These are phyloP conservation scores for Phylloscopus whistleri DNA, from an alignment of 2,113 vertebrate genomes.

Conservation along the genomic window DNA sequence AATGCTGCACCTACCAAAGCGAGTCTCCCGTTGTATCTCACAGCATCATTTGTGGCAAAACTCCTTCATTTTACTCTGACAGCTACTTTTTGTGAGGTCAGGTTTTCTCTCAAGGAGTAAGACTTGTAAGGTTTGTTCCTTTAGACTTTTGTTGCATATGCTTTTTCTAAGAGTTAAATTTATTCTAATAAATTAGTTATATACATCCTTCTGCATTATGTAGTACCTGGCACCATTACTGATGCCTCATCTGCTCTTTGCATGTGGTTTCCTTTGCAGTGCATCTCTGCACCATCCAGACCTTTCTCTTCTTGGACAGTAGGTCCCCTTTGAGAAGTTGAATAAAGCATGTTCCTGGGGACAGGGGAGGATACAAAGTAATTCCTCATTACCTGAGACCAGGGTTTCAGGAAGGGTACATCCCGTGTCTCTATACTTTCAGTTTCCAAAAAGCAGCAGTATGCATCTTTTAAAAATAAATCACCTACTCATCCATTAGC, in stretches of 20 bases:
- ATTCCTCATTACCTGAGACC: not conserved
- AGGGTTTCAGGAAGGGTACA: not conserved
- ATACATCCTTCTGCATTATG: slow-evolving; percentile 54
- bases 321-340: not conserved
- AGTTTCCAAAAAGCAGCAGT: slow-evolving; percentile 10
- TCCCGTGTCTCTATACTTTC: not conserved
- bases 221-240: slow-evolving; percentile 10
- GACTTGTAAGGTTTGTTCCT: not conserved
- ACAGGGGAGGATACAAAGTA: not conserved
- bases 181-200: slow-evolving; percentile 61
- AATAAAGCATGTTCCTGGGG: not conserved
- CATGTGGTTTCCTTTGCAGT: slow-evolving; percentile 16
- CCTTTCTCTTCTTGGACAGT: not conserved
- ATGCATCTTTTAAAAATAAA: slow-evolving; percentile 63
- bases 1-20: not conserved
- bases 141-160: not conserved
- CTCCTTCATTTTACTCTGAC: not conserved
- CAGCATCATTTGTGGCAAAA: not conserved
- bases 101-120: not conserved
- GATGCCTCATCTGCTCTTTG: not conserved
- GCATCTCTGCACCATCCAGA: not conserved
- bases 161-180: not conserved
- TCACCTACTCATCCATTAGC: slow-evolving; percentile 52
- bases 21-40: not conserved
- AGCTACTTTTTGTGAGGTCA: not conserved